Evolutionary conservation across 2,113 vertebrate species (phyloP).

Genomic region (Gopherus flavomarginatus): DNA sequence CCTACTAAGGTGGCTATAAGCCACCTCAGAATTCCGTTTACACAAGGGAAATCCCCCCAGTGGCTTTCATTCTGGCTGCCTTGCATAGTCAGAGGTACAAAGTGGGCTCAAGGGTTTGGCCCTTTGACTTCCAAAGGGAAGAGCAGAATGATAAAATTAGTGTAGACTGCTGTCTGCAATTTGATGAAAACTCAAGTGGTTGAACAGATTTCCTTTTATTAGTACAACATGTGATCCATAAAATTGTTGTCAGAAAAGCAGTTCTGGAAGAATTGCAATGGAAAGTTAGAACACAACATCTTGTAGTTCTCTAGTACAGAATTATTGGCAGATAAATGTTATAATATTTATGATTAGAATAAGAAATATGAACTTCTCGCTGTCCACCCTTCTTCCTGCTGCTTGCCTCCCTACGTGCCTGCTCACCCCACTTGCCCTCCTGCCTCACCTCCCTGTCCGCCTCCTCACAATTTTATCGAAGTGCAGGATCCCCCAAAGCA

Average conservation of each 20-base stretch:
- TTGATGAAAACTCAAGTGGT: neutral
- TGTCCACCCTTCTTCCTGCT: too few relatives aligned
- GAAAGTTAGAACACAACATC: neutral
- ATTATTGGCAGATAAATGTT: neutral
- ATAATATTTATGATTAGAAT: neutral
- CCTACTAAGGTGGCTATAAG: neutral
- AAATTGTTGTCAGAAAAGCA: slow-evolving; percentile 5
- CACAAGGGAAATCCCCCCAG: neutral
- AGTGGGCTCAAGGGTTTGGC: neutral
- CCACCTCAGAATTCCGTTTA: slow-evolving; percentile 23
- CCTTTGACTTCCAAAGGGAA: neutral
- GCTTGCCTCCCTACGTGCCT: too few relatives aligned
- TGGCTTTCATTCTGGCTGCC: accelerated
- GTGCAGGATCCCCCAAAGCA: too few relatives aligned
- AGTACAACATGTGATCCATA: neutral
- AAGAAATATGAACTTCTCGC: neutral
- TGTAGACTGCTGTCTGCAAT: neutral
- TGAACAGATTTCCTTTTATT: neutral
- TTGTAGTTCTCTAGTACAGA: neutral
- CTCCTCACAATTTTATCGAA: too few relatives aligned
- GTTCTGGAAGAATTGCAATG: neutral
- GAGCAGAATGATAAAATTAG: neutral
- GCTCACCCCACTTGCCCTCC: too few relatives aligned
- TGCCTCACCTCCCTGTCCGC: too few relatives aligned
- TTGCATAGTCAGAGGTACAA: neutral